Conservation (phyloP, 2,797 vertebrate species). For the Anas acuta region DNA sequence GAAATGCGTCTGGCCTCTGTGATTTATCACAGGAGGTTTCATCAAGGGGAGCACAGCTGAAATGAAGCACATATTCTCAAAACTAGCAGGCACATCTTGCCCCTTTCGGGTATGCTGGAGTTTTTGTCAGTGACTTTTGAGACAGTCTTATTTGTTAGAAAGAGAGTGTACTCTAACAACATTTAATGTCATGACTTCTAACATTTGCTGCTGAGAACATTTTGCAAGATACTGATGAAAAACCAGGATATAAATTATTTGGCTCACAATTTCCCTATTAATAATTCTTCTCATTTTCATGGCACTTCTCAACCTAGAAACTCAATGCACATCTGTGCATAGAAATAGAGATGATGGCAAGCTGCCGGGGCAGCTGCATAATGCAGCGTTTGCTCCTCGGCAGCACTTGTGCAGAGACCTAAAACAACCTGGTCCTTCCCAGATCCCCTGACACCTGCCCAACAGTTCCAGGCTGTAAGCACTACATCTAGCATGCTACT, state of each 20-base stretch:
- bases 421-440: too few relatives aligned
- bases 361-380: not conserved
- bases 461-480: rapidly evolving
- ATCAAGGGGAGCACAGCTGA: constrained; percentile 2
- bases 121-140: not conserved
- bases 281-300: not conserved
- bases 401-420: too few relatives aligned
- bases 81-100: not conserved
- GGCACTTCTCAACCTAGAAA: not conserved
- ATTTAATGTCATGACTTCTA: constrained; percentile 43
- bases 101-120: not conserved
- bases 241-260: constrained; percentile 1
- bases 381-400: not conserved
- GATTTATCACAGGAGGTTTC: constrained; percentile 69
- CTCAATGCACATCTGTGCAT: not conserved
- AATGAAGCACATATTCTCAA: not conserved
- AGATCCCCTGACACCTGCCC: too few relatives aligned
- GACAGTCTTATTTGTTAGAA: not conserved
- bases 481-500: not conserved
- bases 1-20: constrained; percentile 57
- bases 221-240: constrained; percentile 11
- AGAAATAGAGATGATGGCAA: not conserved
- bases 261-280: constrained; percentile 25
- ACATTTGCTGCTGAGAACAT: constrained; percentile 18
- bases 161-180: not conserved